A percentile compares a stretch with the other conserved stretches of the same genome.
Evolutionary conservation across 2,888 invertebrate species (phyloP).

Genomic region (Ophion ellenae): DNA sequence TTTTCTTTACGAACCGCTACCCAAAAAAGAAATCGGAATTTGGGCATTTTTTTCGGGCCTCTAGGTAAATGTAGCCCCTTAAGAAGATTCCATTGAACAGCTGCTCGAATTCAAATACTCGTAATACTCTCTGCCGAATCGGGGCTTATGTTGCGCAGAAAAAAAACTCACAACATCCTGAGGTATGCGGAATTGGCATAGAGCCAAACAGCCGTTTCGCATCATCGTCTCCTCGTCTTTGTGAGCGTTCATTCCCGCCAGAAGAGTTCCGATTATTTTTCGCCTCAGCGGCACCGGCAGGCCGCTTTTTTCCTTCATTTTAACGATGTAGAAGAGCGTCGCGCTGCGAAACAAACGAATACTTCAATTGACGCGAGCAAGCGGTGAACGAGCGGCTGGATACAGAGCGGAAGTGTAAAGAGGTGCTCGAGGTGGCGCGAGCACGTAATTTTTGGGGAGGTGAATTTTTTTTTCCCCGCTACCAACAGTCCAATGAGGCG

Average conservation of each 20-base stretch:
- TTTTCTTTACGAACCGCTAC: too few species aligned
- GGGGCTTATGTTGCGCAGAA: not conserved
- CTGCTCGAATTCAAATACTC: not conserved
- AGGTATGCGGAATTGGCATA: conserved; percentile 98
- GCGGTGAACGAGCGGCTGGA: not conserved
- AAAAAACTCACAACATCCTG: conserved; percentile 92
- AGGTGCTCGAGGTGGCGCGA: too few species aligned
- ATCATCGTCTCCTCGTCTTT: conserved; percentile 96
- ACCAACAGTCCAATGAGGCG: too few species aligned
- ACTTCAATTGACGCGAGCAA: not conserved
- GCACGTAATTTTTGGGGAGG: too few species aligned
- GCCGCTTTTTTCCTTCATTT: conserved; percentile 91
- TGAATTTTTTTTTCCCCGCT: too few species aligned
- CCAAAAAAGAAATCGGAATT: too few species aligned
- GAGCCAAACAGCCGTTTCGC: conserved; percentile 96
- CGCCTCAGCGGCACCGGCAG: conserved; percentile 90
- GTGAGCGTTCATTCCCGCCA: conserved; percentile 95
- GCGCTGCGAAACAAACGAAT: conserved; percentile 87
- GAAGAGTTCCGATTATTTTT: conserved; percentile 91
- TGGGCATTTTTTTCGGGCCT: too few species aligned
- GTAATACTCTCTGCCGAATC: not conserved
- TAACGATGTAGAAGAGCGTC: conserved; percentile 96
- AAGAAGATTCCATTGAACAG: not conserved
- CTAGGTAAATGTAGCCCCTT: too few species aligned
- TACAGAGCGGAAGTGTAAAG: too few species aligned